Evolutionary conservation across 2,797 vertebrate species (phyloP).

Genomic region (Loris lydekkerianus): DNA sequence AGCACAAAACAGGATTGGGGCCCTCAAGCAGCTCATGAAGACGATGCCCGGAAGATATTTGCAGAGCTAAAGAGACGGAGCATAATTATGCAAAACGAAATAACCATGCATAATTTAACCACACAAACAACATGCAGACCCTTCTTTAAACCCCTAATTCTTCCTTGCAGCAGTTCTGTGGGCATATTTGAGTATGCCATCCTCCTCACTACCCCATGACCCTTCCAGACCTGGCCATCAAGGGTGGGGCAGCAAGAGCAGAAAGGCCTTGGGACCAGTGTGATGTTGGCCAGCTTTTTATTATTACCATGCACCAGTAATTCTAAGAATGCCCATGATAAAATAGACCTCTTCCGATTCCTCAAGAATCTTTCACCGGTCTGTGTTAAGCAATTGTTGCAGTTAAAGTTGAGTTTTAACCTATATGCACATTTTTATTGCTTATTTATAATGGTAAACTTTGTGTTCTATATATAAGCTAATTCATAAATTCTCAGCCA

Average conservation of each 20-base stretch:
- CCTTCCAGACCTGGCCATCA: too few relatives aligned
- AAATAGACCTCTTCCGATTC: background rate
- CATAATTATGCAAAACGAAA: background rate
- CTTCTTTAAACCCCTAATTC: background rate
- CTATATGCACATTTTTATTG: background rate
- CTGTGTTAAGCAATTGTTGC: background rate
- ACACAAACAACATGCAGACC: background rate
- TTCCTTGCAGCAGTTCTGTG: background rate
- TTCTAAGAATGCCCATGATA: background rate
- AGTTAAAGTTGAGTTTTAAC: background rate
- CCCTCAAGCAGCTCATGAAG: background rate
- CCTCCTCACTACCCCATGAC: background rate
- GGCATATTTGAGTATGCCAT: accelerated
- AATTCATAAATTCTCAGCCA: background rate
- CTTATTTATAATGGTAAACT: background rate
- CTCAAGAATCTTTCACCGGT: background rate
- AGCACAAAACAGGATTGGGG: background rate
- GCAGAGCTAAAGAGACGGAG: slow-evolving; percentile 10
- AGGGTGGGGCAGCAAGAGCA: background rate
- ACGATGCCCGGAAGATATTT: background rate
- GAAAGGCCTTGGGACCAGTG: accelerated
- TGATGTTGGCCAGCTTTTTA: background rate
- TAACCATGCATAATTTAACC: background rate
- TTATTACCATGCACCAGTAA: background rate
- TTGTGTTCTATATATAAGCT: background rate